Base-by-base conservation (phyloP, 1,140 invertebrate genomes). In the Trypoxylus dichotomus region DNA sequence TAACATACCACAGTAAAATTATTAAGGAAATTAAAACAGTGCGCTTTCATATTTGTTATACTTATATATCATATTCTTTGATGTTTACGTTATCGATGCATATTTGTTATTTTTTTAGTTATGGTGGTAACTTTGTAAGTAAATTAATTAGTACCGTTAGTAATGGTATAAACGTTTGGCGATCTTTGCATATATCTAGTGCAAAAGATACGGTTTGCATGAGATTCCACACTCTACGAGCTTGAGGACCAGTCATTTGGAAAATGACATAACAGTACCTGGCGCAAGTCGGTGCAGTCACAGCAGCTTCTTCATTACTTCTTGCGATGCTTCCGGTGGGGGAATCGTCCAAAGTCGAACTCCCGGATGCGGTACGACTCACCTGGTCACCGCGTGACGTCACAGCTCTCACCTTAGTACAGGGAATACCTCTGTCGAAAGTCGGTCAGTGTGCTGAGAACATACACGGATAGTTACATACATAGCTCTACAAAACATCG, bases 401-500 rank as follows among this genome's bases (percentile, higher is more conserved):
- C 82, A 84, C 80, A 76, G 83, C 83, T 83, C 83, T 84, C 83
- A 83, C 82, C 83, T 68, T 78, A 82, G 80, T 76, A 78, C 79
- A 78, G 82, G 80, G 79, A 83, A 81, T 81, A 76, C 78, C 80
- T 81, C 80, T 78, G 78, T 81, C 71, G 83, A 84, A 84, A 84
- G 83, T 84, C 83, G 83, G 83, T 84, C 83, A 84, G 79, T 84
- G 78, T 82, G 82, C 79, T 77, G 80, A 75, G 60, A 32, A 47
- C 76, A 71, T 76, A 76, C 42, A 47, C 42, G 19, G 24, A 10
- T 68, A 68, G 60, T 24, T 68, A 25, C 73, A 41, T 41, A 25
- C 73, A 47, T 42, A 74, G 73, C 32, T 47, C 73, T 41, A 74
- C 37, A 47, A 42, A 47, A 41, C 19, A 74, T 74, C 32, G 37